Base-by-base conservation (phyloP, 2,888 invertebrate genomes). In the Rotaria macrura region DNA sequence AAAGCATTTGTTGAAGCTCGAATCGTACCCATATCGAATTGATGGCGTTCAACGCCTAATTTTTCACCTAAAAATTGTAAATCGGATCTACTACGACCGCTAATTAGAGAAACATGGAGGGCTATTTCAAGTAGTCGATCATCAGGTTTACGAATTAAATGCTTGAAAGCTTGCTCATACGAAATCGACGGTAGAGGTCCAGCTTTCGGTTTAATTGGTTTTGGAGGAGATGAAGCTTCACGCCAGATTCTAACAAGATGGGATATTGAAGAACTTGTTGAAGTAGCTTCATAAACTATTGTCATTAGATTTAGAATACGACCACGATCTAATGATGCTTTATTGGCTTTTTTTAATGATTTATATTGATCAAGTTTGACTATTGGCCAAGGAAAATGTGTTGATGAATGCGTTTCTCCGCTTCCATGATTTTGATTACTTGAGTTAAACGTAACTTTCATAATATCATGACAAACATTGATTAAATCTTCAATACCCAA, bases 191-290 rank as follows among this genome's bases (percentile, higher is more conserved):
- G 79, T 25, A 43, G 25, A 79, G n/a, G n/a, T n/a, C n/a, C n/a
- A n/a, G 12, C 4, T 43, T n/a, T 4, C 43, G 25, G 17, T n/a
- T n/a, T 6, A 79, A n/a, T 34, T 29, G 20, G 4, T 65, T 38
- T 34, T 3, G 34, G 10, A n/a, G 10, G 25, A n/a, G n/a, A n/a
- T 43, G 43, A n/a, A 10, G 6, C 79, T 79, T 79, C 79, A 43
- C 79, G 79, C 79, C 79, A 79, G n/a, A 79, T 79, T 25, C 79
- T 23, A 40, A 79, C 43, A 43, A 79, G 79, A n/a, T 43, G 40
- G n/a, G 43, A 23, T 25, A 79, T 79, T 5, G 43, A 43, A 2
- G 79, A 23, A 43, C 23, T n/a, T 43, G 79, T 43, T n/a, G 10
- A 79, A 9, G 23, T 14, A 43, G 79, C 79, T 34, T 65, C 65